Percentiles rank a stretch among this genome's conserved stretches.
Conservation (phyloP, 2,888 invertebrate species). For the Antheraea yamamai region DNA sequence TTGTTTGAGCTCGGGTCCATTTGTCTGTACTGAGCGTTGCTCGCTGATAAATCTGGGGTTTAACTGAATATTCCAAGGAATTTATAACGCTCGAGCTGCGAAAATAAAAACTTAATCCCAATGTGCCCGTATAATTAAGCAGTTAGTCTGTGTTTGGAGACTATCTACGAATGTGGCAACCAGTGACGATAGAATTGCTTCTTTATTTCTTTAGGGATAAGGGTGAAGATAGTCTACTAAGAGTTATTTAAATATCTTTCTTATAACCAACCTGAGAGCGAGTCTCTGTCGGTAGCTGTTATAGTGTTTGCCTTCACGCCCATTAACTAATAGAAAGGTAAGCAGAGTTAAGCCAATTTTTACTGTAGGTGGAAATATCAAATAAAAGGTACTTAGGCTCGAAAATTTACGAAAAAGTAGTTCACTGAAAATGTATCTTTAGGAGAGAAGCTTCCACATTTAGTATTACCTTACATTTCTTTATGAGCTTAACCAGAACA, state of each 20-base stretch:
- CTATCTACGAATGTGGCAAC: slow-evolving; percentile 35
- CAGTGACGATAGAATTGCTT: background rate
- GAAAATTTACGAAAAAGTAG: background rate
- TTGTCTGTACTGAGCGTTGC: slow-evolving; percentile 21
- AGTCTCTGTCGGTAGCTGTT: slow-evolving; percentile 3
- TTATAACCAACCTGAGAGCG: background rate
- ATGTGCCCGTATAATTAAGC: slow-evolving; percentile 67
- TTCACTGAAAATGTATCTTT: background rate
- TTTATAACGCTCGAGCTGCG: slow-evolving; percentile 59
- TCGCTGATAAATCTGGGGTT: slow-evolving; percentile 49
- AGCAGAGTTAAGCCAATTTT: background rate
- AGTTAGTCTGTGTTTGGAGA: slow-evolving; percentile 61
- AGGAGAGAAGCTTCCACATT: background rate
- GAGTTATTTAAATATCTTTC: slow-evolving; percentile 3
- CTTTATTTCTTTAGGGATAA: background rate
- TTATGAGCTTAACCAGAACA: too few relatives aligned
- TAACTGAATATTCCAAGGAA: slow-evolving; percentile 62
- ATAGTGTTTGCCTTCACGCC: slow-evolving; percentile 8
- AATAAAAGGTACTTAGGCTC: background rate
- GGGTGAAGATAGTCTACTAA: background rate
- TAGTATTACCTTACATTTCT: too few relatives aligned
- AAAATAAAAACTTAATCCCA: slow-evolving; percentile 69
- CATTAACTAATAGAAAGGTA: slow-evolving; percentile 11
- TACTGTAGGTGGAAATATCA: background rate
- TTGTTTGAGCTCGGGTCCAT: slow-evolving; percentile 17